These are phyloP conservation scores for Melolontha melolontha DNA, from an alignment of 2,888 invertebrate genomes.

Conservation along the genomic window DNA sequence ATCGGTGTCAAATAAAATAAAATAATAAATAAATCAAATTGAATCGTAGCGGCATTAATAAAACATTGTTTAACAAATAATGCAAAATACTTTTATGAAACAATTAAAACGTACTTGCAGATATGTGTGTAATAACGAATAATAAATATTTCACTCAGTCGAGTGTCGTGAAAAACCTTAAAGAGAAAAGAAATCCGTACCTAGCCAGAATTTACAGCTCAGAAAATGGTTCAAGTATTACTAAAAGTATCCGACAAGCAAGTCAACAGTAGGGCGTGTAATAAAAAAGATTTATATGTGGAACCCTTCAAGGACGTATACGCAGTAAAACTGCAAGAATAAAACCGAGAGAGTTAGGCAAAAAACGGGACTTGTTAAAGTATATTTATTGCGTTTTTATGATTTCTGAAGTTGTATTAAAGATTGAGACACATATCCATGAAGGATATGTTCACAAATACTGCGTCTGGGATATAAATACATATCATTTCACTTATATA, in stretches of 20 bases:
- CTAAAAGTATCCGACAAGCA: conserved; percentile 27
- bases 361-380: conserved; percentile 21
- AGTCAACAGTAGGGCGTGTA: conserved; percentile 30
- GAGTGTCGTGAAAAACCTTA: conserved; percentile 1
- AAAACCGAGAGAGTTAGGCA: conserved; percentile 26
- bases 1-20: too few relatives aligned
- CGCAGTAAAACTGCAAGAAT: conserved; percentile 16
- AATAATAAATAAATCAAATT: too few relatives aligned
- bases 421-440: neutral
- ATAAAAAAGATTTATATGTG: conserved; percentile 22
- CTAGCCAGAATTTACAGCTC: conserved; percentile 24
- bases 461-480: conserved; percentile 11
- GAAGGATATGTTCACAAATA: conserved; percentile 4
- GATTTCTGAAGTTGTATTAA: conserved; percentile 3
- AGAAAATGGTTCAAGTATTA: conserved; percentile 26
- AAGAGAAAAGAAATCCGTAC: conserved; percentile 15
- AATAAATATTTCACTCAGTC: conserved; percentile 12
- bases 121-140: neutral
- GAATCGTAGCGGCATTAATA: too few relatives aligned
- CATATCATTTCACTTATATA: neutral
- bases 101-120: neutral
- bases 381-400: conserved; percentile 20
- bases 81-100: neutral
- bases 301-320: conserved; percentile 26
- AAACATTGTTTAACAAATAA: too few relatives aligned